These are phyloP conservation scores for Saimiri boliviensis DNA, from an alignment of 2,113 vertebrate species.

Conservation along the genomic window DNA sequence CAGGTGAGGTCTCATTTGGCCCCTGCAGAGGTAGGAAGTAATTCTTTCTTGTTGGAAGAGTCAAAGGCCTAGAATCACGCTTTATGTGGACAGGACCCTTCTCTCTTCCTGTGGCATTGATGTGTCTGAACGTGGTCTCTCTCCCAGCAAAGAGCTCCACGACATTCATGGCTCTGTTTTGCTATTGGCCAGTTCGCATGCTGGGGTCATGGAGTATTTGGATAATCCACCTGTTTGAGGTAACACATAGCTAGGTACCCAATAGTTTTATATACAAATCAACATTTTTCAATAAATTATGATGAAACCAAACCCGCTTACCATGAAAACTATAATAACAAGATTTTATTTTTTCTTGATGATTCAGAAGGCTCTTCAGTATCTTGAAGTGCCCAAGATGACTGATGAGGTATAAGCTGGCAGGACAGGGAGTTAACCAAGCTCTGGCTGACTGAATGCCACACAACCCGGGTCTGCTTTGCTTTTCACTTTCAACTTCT, in stretches of 20 bases:
- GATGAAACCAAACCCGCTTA: neutral
- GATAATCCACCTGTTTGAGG: rapidly evolving
- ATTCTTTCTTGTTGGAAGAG: neutral
- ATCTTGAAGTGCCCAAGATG: neutral
- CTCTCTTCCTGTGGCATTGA: too few relatives aligned
- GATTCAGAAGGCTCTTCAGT: neutral
- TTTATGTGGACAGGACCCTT: neutral
- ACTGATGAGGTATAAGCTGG: neutral
- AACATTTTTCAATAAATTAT: neutral
- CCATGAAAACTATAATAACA: neutral
- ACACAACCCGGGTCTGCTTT: neutral
- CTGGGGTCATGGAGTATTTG: neutral
- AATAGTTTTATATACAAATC: rapidly evolving
- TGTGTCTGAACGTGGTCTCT: rapidly evolving
- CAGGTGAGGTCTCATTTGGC: neutral
- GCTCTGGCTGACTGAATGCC: neutral
- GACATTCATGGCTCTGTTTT: rapidly evolving
- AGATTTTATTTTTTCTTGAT: neutral
- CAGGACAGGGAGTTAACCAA: neutral
- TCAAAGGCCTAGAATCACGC: neutral
- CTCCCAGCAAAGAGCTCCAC: neutral
- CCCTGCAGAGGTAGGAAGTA: neutral
- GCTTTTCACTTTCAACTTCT: neutral
- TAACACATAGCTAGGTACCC: neutral
- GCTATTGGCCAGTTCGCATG: neutral